Evolutionary conservation across 2,797 vertebrate species (phyloP), one percentile per base, ranked within the genome.

Genomic region (Kryptopterus vitreolus): DNA sequence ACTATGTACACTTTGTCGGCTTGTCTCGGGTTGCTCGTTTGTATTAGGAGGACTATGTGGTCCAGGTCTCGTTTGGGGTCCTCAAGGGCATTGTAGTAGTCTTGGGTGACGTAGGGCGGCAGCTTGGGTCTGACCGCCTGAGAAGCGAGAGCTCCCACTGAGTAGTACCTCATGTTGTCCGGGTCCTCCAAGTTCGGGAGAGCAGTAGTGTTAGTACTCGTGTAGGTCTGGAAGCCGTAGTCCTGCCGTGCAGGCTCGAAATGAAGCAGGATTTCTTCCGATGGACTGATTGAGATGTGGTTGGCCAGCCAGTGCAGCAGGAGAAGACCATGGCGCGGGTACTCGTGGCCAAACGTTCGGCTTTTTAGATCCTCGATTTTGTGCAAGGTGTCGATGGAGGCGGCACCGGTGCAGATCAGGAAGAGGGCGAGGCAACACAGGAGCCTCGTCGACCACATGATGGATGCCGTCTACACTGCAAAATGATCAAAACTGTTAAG

Each of bases 101-200:
- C 81, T 29, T 82, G 81, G n/a, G 81, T 82, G 61, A 82, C 76
- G 3, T 82, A 78, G 1, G 62, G 53, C 22, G 76, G 81, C 69
- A 82, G 81, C 61, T 74, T 57, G 7, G 81, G 78, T 18, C 76
- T 52, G 20, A 74, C 29, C 3, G 38, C 8, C 53, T 38, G 52
- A 11, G 31, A 78, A 59, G 66, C n/a, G 38, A 82, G 81, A 15
- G 43, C 61, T 22, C 81, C 81, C 62, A 82, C 4, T 16, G 70
- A 68, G 70, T 74, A 82, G 61, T 74, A 75, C 22, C 1, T 38
- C 4, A 50, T 50, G 38, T 78, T 68, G 2, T 5, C 6, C 0
- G 52, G 43, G 16, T 65, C 76, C 13, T 71, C 12, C 48, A 33
- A 55, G 15, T 24, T 2, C 16, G 33, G 31, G 24, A 72, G 55